Evolutionary conservation across 2,113 vertebrate species (phyloP).

Genomic region (Entomyzon cyanotis): DNA sequence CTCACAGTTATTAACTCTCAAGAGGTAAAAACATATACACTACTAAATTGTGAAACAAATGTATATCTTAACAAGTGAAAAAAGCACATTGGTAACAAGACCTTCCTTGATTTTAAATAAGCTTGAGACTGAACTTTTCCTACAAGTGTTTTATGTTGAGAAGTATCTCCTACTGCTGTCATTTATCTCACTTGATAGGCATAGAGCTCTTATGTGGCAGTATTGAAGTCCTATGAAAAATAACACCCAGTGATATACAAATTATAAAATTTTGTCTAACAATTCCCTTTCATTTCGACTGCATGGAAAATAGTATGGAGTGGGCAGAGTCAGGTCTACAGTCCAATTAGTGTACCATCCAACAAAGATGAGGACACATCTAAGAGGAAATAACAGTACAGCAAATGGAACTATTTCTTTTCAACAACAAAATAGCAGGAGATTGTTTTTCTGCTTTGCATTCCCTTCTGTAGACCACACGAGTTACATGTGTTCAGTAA

Average conservation of each 20-base stretch:
- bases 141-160: background rate
- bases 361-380: background rate
- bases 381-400: background rate
- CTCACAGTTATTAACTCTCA: background rate
- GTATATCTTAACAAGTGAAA: background rate
- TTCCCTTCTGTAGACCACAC: background rate
- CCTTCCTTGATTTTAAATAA: background rate
- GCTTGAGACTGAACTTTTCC: background rate
- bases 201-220: background rate
- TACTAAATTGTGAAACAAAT: background rate
- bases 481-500: background rate
- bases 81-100: background rate
- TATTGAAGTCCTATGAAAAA: background rate
- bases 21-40: background rate
- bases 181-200: background rate
- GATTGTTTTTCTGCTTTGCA: background rate
- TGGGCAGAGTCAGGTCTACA: background rate
- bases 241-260: background rate
- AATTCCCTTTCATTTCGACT: background rate
- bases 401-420: background rate
- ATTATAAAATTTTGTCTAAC: background rate
- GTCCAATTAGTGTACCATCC: background rate
- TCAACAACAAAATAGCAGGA: fast-evolving
- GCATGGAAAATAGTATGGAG: background rate
- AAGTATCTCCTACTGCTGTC: background rate